These are phyloP conservation scores for Hesperia comma DNA, from an alignment of 2,888 invertebrate species.

Conservation along the genomic window DNA sequence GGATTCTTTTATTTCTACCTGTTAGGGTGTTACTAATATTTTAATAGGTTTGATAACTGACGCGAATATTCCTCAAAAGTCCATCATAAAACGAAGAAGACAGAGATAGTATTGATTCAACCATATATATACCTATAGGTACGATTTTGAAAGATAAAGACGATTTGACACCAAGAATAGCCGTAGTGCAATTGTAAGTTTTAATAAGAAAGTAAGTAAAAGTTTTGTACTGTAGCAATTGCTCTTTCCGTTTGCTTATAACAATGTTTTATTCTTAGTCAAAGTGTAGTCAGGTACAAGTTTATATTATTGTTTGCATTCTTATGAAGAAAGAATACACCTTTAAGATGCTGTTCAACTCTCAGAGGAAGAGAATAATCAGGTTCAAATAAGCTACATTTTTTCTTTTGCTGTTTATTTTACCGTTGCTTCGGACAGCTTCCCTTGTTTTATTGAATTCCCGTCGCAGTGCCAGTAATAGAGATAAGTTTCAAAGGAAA, in stretches of 20 bases:
- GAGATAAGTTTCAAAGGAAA: constrained; percentile 63
- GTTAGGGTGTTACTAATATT: too few species aligned
- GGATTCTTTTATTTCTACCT: too few species aligned
- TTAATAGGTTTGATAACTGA: too few species aligned
- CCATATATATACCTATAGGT: too few species aligned
- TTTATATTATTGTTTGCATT: constrained; percentile 28
- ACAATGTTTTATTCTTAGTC: constrained; percentile 1
- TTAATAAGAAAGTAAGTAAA: neutral
- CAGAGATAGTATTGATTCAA: too few species aligned
- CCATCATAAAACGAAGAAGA: too few species aligned
- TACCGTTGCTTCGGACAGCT: constrained; percentile 59
- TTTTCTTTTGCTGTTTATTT: constrained; percentile 68
- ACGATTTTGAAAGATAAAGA: too few species aligned
- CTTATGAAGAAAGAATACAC: constrained; percentile 29
- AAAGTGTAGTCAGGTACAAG: constrained; percentile 8
- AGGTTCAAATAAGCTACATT: constrained; percentile 56
- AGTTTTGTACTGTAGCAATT: neutral
- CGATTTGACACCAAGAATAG: too few species aligned
- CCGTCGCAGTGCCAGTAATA: constrained; percentile 52
- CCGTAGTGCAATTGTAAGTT: neutral
- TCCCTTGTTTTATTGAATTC: constrained; percentile 62
- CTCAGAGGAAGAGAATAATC: constrained; percentile 51
- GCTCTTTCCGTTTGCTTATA: constrained; percentile 3
- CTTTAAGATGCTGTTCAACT: constrained; percentile 33
- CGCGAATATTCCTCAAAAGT: too few species aligned